A percentile compares a stretch with the other conserved stretches of the same genome.
Conservation (phyloP, 2,113 vertebrate species). For the Cephalophus harveyi region DNA sequence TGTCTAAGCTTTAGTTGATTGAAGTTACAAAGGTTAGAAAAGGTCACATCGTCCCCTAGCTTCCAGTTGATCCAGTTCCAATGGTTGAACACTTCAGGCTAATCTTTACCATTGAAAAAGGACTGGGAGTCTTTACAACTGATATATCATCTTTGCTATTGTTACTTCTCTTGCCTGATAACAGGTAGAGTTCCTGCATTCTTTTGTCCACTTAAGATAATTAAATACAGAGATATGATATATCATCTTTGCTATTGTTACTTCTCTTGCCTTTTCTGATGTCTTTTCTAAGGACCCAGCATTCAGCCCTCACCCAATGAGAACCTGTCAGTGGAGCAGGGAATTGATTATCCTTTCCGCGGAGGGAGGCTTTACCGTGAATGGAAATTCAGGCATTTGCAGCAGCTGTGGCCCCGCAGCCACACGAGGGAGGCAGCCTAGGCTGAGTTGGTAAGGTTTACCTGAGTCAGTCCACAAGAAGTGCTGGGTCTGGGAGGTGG, state of each 20-base stretch:
- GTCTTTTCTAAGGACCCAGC: slow-evolving; percentile 47
- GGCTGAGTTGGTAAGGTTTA: not conserved
- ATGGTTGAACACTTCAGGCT: not conserved
- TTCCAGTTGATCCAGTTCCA: not conserved
- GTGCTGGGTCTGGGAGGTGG: not conserved
- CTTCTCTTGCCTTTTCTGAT: not conserved
- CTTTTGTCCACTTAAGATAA: not conserved
- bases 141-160: not conserved
- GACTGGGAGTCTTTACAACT: not conserved
- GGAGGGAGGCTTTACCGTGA: not conserved
- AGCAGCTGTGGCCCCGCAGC: slow-evolving; percentile 16
- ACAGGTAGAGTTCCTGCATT: not conserved
- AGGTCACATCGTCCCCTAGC: not conserved
- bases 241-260: not conserved
- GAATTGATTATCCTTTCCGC: slow-evolving; percentile 33
- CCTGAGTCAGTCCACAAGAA: not conserved
- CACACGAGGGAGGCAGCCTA: fast-evolving
- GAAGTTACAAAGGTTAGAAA: not conserved
- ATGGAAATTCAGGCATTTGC: not conserved
- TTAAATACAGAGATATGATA: not conserved
- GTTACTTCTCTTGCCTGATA: not conserved
- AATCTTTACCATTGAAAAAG: not conserved
- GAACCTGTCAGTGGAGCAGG: slow-evolving; percentile 59
- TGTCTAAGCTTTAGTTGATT: not conserved
- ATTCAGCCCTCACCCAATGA: slow-evolving; percentile 57